Conservation (phyloP, 2,113 vertebrate species). For the Perca schrenkii region DNA sequence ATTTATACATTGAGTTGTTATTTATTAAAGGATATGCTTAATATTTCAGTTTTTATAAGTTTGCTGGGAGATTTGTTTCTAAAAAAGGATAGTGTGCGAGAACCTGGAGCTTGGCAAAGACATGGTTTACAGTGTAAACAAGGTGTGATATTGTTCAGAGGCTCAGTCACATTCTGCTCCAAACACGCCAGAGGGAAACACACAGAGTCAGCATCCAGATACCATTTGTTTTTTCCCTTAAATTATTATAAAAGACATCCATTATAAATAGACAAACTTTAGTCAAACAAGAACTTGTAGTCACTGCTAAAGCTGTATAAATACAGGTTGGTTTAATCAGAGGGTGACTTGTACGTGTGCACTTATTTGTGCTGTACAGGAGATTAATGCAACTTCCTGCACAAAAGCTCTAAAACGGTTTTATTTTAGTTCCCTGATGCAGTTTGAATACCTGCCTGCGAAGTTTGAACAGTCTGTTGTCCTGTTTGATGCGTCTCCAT, state of each 20-base stretch:
- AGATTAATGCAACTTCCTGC: background rate
- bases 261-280: background rate
- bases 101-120: conserved; percentile 3
- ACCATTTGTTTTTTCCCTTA: no score
- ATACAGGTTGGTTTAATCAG: background rate
- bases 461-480: background rate
- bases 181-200: background rate
- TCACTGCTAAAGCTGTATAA: background rate
- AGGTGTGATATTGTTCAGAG: conserved; percentile 8
- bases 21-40: background rate
- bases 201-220: background rate
- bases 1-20: no score
- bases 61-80: background rate
- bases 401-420: background rate
- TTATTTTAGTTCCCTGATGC: background rate
- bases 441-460: background rate
- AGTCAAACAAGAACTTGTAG: background rate
- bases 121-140: conserved; percentile 31
- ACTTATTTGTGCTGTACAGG: background rate
- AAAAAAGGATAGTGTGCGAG: background rate
- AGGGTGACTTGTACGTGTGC: background rate
- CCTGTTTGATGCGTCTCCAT: background rate
- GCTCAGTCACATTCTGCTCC: background rate
- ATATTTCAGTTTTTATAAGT: background rate
- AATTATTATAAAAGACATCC: no score